phyloP scores from a whole-genome alignment of 2,888 invertebrate genomes.

The Bruchidius siliquastri region DNA sequence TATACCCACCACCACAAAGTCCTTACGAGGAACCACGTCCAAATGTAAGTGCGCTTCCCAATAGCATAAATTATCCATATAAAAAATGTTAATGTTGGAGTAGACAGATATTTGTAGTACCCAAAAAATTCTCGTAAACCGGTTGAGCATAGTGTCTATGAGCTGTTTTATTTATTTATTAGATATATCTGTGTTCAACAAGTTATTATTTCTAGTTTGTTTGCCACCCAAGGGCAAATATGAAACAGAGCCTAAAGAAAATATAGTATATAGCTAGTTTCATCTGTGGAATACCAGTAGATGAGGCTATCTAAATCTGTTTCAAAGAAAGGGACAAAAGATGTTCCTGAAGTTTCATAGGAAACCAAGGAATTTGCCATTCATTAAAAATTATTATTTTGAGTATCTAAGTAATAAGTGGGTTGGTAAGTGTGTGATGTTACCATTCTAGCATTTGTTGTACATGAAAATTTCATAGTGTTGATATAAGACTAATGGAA shows the following conservation, averaged over 20 bases:
- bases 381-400: slow-evolving; percentile 83
- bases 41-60: slow-evolving; percentile 79
- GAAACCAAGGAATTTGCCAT: slow-evolving; percentile 88
- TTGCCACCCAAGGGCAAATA: slow-evolving; percentile 76
- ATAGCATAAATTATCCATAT: too few species aligned
- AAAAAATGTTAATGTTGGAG: too few species aligned
- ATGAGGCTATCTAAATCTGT: slow-evolving; percentile 89
- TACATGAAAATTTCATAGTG: too few species aligned
- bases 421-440: slow-evolving; percentile 69
- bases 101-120: too few species aligned
- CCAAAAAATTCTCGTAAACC: too few species aligned
- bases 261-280: slow-evolving; percentile 89
- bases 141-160: too few species aligned
- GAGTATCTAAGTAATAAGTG: slow-evolving; percentile 93
- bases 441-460: too few species aligned
- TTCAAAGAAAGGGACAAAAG: slow-evolving; percentile 69
- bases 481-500: too few species aligned
- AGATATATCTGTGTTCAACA: too few species aligned
- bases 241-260: slow-evolving; percentile 88
- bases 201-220: slow-evolving; percentile 66
- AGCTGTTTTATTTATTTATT: too few species aligned
- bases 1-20: slow-evolving; percentile 76
- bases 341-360: slow-evolving; percentile 70
- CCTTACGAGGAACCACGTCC: slow-evolving; percentile 71
- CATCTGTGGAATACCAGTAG: slow-evolving; percentile 86